Conservation (phyloP, 2,888 invertebrate species). For the Aelia acuminata region DNA sequence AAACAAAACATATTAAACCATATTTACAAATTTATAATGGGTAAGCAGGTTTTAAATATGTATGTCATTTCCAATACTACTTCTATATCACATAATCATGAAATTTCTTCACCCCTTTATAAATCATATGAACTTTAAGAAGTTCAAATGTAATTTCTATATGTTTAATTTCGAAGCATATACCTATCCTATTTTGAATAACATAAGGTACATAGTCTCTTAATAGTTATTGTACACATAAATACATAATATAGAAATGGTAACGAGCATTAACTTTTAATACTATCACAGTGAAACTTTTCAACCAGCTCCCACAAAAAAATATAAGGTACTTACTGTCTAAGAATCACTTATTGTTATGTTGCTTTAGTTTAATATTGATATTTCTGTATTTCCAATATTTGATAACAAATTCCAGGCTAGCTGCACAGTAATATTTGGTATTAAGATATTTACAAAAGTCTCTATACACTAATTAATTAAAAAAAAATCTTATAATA, state of each 20-base stretch:
- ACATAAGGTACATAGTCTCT: neutral
- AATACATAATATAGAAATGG: neutral
- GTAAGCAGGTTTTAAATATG: neutral
- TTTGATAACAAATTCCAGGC: neutral
- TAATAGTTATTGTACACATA: neutral
- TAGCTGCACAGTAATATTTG: neutral
- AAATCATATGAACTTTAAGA: neutral
- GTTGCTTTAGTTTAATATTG: neutral
- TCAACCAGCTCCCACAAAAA: neutral
- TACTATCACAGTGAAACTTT: neutral
- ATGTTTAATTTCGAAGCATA: neutral
- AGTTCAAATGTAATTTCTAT: neutral
- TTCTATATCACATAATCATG: neutral
- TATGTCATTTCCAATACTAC: neutral
- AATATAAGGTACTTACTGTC: too few species aligned
- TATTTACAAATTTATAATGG: neutral
- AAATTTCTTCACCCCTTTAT: too few species aligned
- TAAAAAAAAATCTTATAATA: neutral
- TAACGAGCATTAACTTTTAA: neutral
- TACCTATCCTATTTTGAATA: neutral
- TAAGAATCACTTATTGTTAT: too few species aligned
- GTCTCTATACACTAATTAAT: neutral
- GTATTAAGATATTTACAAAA: neutral
- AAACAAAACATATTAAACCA: neutral
- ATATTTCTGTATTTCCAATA: neutral